phyloP scores from a whole-genome alignment of 2,888 invertebrate genomes.

The Drosophila merina region DNA sequence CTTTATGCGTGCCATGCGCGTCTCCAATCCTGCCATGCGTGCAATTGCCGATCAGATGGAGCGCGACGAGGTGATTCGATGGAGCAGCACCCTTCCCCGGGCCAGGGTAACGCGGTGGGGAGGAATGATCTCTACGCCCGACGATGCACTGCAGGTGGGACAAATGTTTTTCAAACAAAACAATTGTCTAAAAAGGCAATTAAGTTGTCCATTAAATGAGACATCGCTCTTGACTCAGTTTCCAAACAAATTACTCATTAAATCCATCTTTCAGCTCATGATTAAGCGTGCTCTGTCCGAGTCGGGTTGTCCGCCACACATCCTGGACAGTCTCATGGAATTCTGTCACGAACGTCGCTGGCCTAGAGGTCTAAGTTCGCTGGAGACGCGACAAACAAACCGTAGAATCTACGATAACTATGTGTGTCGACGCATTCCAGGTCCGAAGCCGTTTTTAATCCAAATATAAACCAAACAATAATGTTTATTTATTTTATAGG shows the following conservation, averaged over 20 bases:
- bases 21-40: conserved; percentile 95
- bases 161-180: background rate
- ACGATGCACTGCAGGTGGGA: conserved; percentile 93
- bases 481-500: conserved; percentile 85
- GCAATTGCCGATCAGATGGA: conserved; percentile 97
- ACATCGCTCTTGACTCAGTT: background rate
- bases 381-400: conserved; percentile 97
- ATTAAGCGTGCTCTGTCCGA: conserved; percentile 96
- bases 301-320: conserved; percentile 96
- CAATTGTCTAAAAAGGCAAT: background rate
- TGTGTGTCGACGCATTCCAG: conserved; percentile 96
- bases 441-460: conserved; percentile 75
- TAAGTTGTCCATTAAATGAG: background rate
- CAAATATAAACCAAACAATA: background rate
- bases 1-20: conserved; percentile 96
- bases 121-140: conserved; percentile 99
- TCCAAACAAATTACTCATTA: no score
- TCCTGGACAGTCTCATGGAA: conserved; percentile 97
- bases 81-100: conserved; percentile 92
- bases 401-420: conserved; percentile 96
- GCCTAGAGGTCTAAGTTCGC: conserved; percentile 95
- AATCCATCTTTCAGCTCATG: conserved; percentile 88
- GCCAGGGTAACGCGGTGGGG: conserved; percentile 98
- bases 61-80: conserved; percentile 94
- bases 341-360: conserved; percentile 98